Evolutionary conservation across 1,140 invertebrate genomes (phyloP).

Genomic region (Drosophila azteca): DNA sequence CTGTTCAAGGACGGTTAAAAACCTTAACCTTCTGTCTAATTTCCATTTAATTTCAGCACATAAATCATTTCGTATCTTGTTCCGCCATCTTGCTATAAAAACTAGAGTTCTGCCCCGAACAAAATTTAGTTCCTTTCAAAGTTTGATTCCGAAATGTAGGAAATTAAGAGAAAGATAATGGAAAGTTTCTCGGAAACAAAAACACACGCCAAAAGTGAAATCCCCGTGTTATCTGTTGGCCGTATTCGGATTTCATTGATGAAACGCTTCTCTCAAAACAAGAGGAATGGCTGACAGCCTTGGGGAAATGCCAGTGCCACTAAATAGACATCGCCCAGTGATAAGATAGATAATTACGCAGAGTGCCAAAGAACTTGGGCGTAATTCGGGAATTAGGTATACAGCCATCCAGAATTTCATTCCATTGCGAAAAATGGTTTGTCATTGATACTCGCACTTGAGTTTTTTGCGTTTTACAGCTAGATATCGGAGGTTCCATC

Average conservation of each 20-base stretch:
- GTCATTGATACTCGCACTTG: conserved; percentile 1
- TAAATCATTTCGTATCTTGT: no score
- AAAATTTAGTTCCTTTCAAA: no score
- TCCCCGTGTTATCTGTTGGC: conserved; percentile 19
- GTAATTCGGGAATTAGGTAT: no score
- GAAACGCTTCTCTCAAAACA: neutral
- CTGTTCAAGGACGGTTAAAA: no score
- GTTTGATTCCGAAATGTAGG: neutral
- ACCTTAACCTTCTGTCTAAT: no score
- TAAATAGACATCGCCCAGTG: neutral
- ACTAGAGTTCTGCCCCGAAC: no score
- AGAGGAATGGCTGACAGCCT: conserved; percentile 16
- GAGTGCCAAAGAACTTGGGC: no score
- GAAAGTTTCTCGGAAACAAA: conserved; percentile 9
- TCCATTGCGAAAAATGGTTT: neutral
- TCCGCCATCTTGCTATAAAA: no score
- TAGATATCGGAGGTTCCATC: neutral
- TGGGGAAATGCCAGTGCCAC: conserved; percentile 5
- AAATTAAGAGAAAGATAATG: neutral
- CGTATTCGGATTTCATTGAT: conserved; percentile 24
- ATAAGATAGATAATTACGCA: neutral
- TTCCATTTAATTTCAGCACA: no score
- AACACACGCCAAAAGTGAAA: conserved; percentile 2
- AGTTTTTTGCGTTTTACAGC: neutral
- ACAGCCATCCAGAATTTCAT: conserved; percentile 4